Percentiles rank a stretch among this genome's conserved stretches.
phyloP scores from a whole-genome alignment of 2,113 vertebrate genomes.

The Mastomys natalensis region DNA sequence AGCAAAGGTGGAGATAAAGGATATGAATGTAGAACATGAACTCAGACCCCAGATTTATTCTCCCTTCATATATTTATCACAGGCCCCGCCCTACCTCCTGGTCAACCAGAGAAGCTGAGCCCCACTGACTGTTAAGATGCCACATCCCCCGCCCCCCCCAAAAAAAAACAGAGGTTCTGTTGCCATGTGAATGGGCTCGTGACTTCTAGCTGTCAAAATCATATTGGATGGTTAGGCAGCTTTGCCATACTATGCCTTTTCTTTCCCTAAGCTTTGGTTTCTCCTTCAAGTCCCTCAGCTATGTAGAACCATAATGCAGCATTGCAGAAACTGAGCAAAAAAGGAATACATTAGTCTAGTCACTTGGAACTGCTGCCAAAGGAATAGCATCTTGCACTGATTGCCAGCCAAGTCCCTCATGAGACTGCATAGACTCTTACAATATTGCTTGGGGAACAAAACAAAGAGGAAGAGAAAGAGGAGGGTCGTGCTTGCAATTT shows the following conservation, averaged over 20 bases:
- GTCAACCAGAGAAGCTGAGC: constrained; percentile 40
- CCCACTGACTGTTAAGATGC: constrained; percentile 31
- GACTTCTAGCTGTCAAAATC: constrained; percentile 64
- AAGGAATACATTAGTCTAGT: constrained; percentile 83
- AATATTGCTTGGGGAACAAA: constrained; percentile 81
- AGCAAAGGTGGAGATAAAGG: constrained; percentile 65
- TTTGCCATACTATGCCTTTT: constrained; percentile 63
- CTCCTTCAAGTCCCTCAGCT: constrained; percentile 73
- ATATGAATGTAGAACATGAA: constrained; percentile 45
- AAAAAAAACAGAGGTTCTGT: rapidly evolving
- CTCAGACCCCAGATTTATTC: constrained; percentile 25
- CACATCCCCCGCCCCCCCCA: neutral
- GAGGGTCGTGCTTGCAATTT: constrained; percentile 78
- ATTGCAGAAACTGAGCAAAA: constrained; percentile 83
- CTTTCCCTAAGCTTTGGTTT: constrained; percentile 71
- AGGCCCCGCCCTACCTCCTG: constrained; percentile 29
- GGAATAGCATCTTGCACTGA: constrained; percentile 83
- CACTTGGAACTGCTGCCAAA: constrained; percentile 82
- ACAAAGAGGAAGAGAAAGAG: constrained; percentile 83
- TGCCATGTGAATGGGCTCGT: neutral
- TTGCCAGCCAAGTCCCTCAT: constrained; percentile 84
- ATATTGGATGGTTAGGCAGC: constrained; percentile 37
- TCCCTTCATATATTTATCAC: neutral
- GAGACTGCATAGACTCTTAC: constrained; percentile 76
- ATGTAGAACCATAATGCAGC: constrained; percentile 80